Conservation (phyloP, 2,113 vertebrate genomes). For the Misgurnus mizolepis region DNA sequence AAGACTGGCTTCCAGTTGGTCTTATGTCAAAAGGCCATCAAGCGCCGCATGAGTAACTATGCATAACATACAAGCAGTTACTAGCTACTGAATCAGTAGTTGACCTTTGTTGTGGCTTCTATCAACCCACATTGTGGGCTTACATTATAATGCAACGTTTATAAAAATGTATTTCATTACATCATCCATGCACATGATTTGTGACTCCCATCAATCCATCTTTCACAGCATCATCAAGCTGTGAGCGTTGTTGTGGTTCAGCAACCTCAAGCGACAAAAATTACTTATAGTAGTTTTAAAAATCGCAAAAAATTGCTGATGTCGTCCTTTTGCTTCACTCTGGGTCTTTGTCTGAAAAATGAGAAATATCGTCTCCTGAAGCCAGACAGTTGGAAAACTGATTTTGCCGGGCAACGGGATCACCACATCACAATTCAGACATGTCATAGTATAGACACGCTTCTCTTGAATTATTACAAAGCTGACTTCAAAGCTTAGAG, state of each 20-base stretch:
- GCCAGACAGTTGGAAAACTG: conserved; percentile 55
- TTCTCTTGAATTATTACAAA: conserved; percentile 27
- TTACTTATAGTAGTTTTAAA: neutral
- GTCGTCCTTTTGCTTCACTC: neutral
- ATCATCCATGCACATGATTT: no score
- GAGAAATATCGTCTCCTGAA: conserved; percentile 40
- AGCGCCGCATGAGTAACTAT: no score
- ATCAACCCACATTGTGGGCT: no score
- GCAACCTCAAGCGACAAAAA: no score
- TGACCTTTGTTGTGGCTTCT: no score
- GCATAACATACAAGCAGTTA: no score
- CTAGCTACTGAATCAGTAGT: no score
- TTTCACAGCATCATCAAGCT: no score
- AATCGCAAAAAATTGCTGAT: conserved; percentile 14
- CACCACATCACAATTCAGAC: conserved; percentile 43
- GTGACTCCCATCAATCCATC: no score
- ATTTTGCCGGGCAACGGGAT: conserved; percentile 49
- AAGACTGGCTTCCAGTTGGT: conserved; percentile 32
- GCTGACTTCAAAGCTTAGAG: conserved; percentile 21
- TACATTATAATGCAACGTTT: no score
- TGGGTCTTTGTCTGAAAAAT: conserved; percentile 21
- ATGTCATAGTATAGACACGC: conserved; percentile 21
- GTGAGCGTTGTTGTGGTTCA: no score
- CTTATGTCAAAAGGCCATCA: neutral
- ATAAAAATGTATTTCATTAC: no score